Conservation (phyloP, 2,888 invertebrate genomes). For the Apoderus coryli region DNA sequence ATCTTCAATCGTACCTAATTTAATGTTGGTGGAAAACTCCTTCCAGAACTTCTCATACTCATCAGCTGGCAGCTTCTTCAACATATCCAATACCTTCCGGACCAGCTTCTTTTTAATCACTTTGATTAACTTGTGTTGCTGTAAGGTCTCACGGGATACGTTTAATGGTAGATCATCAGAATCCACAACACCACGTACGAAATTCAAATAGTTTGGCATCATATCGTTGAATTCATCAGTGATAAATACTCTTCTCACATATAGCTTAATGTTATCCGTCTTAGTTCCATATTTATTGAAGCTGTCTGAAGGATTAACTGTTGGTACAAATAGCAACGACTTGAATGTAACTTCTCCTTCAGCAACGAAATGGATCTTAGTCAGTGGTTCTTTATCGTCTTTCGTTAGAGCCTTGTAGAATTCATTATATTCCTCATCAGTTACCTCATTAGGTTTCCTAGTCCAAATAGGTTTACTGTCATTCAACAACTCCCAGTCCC, state of each 20-base stretch:
- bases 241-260: constrained; percentile 96
- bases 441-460: constrained; percentile 72
- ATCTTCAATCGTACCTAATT: constrained; percentile 87
- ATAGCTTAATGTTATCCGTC: constrained; percentile 89
- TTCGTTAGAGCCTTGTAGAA: constrained; percentile 95
- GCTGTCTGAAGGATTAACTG: constrained; percentile 77
- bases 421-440: constrained; percentile 78
- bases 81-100: constrained; percentile 92
- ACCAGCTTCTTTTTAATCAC: constrained; percentile 98
- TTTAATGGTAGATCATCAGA: constrained; percentile 97
- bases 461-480: constrained; percentile 99
- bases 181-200: constrained; percentile 94
- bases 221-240: constrained; percentile 99
- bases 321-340: constrained; percentile 86
- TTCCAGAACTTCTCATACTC: constrained; percentile 95
- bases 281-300: constrained; percentile 90
- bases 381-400: constrained; percentile 68
- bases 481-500: constrained; percentile 97
- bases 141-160: constrained; percentile 93
- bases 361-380: constrained; percentile 89
- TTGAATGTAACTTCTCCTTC: constrained; percentile 99
- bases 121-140: constrained; percentile 97
- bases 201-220: constrained; percentile 95
- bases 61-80: constrained; percentile 85
- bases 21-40: constrained; percentile 89